Evolutionary conservation across 1,140 invertebrate genomes (phyloP), one percentile per base, ranked within the genome.

Genomic region (Macrocentrus cingulum): DNA sequence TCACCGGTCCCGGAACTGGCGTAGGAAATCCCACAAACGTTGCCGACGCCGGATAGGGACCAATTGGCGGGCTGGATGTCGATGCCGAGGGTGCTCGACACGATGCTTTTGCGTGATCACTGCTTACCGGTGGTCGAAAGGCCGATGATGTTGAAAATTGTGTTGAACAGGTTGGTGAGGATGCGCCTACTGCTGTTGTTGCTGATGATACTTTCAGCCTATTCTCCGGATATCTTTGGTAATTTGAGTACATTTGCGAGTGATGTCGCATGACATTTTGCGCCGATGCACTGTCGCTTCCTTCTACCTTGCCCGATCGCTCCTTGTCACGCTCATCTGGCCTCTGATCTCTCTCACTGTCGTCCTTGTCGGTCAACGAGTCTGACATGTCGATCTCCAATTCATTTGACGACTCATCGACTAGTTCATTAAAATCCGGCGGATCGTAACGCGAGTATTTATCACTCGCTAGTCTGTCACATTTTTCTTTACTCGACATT

Each of bases 341-440:
- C 74, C 76, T 64, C 16, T 51, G 25, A 2, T 82, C 78, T 37
- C 79, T 77, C 16, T 83, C 80, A 2, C 74, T 72, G 5, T 83
- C 81, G n/a, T 80, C 77, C 37, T 82, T 79, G 2, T 84, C 80
- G 0, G 66, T 66, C 2, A 79, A 68, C 2, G 81, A 77, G 64
- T 89, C 87, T 0, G 88, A 88, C 84, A 90, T 90, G 67, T 90
- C 88, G 58, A 90, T 90, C 75, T 90, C 88, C 8, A 91, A 67
- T 68, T 91, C 89, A 62, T 88, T 89, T 9, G 88, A 89, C 1
- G 88, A 90, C 51, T 90, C 88, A 70, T 91, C 88, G 0, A 88
- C 88, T 11, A 91, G 76, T 65, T 91, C 89, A 67, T 91, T 88
- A 68, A 91, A 90, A 67, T 90, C 88, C 0, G 88, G 87, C 5